Base-by-base conservation (phyloP, 2,888 invertebrate species). In the Schrankia costaestrigalis region DNA sequence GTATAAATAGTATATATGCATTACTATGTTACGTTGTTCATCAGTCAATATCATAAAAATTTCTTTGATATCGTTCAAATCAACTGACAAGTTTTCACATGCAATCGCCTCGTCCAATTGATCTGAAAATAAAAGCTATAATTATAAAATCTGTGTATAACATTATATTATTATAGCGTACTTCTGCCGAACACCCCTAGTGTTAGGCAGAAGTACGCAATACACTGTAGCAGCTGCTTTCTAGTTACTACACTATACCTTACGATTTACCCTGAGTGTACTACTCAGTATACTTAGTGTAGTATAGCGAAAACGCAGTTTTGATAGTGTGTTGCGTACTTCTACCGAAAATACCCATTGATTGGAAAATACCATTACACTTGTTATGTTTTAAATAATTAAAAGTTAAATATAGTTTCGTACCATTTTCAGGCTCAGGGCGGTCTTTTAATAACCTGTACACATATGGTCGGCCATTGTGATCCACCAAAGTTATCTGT, bases 1-100 rank as follows among this genome's bases (percentile, higher is more conserved):
- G 25, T 39, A 39, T 30, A 34, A 9, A 31, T 23, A 39, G 26
- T 39, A 39, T 18, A 39, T 14, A 23, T 39, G 39, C 39, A 39
- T 34, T 14, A 39, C 30, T 10, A 39, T 22, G 3, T 39, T 26
- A 9, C 39, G 39, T 30, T 39, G 39, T 3, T 39, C 34, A 39
- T 39, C 34, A 22, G 30, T 39, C 19, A 39, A 26, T 27, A 12
- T 33, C 12, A 17, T 26, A 9, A 34, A 34, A 13, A 9, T 26
- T 26, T 21, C 8, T 8, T 21, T 21, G 8, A 21, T 21, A 21
- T 21, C 21, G 8, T 8, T 6, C 5, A 21, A 21, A 21, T 21
- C 3, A 21, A 3, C 5, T 6, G 21, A 21, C 8, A 3, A 8
- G 3, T 8, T 21, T n/a, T 3, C 8, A 21, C 21, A 21, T 6